Evolutionary conservation across 2,113 vertebrate genomes (phyloP).

Genomic region (Phylloscopus trochiloides): DNA sequence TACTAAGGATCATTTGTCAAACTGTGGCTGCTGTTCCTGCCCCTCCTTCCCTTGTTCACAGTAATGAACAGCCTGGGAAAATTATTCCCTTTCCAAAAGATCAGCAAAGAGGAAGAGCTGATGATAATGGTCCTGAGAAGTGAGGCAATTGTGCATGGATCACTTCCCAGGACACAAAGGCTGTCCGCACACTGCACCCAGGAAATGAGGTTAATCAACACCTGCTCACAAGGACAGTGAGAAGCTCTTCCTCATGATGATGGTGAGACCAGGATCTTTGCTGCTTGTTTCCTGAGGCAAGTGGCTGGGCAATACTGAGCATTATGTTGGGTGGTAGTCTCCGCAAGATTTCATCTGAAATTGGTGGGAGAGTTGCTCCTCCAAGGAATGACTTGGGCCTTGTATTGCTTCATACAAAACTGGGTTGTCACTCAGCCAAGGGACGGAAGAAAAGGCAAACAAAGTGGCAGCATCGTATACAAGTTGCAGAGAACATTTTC

Average conservation of each 20-base stretch:
- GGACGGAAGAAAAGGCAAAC: background rate
- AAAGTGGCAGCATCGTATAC: background rate
- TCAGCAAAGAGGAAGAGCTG: conserved; percentile 40
- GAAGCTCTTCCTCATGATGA: background rate
- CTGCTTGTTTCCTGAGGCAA: background rate
- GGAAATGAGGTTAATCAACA: conserved; percentile 56
- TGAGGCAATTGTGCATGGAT: conserved; percentile 41
- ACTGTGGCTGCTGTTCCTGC: conserved; percentile 27
- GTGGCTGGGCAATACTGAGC: background rate
- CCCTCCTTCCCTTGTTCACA: conserved; percentile 21
- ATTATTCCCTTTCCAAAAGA: conserved; percentile 18
- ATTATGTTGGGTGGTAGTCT: background rate
- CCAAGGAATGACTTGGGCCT: background rate
- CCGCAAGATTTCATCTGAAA: background rate
- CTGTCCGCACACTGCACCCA: background rate
- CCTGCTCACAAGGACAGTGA: background rate
- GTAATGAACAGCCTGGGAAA: conserved; percentile 51
- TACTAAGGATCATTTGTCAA: conserved; percentile 64
- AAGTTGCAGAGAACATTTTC: background rate
- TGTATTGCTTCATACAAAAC: background rate
- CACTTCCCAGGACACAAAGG: conserved; percentile 63
- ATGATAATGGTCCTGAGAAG: conserved; percentile 47
- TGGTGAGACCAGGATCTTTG: background rate
- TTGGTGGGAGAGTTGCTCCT: background rate
- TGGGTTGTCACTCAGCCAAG: background rate